phyloP scores from a whole-genome alignment of 2,113 vertebrate genomes.

The Ptychochromis oligacanthus region DNA sequence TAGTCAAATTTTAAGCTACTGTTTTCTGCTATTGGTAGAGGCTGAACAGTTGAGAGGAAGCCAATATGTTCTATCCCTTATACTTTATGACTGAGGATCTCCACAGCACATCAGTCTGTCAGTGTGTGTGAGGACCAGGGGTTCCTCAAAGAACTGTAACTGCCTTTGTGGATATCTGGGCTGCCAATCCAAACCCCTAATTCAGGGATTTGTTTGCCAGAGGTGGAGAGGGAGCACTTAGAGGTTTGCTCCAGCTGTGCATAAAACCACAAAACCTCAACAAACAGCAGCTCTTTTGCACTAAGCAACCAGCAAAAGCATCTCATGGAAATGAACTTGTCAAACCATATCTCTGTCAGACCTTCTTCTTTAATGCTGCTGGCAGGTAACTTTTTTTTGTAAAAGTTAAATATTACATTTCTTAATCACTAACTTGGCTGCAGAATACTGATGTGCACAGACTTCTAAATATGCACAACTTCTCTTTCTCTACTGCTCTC shows the following conservation, averaged over 20 bases:
- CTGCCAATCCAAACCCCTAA: constrained; percentile 59
- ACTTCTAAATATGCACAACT: background rate
- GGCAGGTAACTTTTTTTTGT: background rate
- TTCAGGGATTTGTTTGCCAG: constrained; percentile 53
- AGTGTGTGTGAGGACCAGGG: background rate
- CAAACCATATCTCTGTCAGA: background rate
- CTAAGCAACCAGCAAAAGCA: background rate
- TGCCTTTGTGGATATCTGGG: constrained; percentile 29
- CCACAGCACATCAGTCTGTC: background rate
- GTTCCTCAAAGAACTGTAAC: background rate
- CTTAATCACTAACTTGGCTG: background rate
- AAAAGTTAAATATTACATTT: background rate
- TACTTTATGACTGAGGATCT: background rate
- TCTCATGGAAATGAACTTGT: constrained; percentile 4
- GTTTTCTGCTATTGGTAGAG: background rate
- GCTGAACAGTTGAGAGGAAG: background rate
- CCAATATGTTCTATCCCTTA: background rate
- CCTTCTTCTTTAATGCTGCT: background rate
- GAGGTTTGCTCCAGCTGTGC: constrained; percentile 45
- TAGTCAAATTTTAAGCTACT: background rate
- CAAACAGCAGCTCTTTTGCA: constrained; percentile 35
- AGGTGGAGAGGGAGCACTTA: constrained; percentile 38
- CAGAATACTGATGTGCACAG: background rate
- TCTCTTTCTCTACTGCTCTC: background rate
- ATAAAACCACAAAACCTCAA: constrained; percentile 39